These are phyloP conservation scores for Oopsacas minuta DNA, from an alignment of 37 sponge, comb jelly and placozoan species.

Conservation along the genomic window DNA sequence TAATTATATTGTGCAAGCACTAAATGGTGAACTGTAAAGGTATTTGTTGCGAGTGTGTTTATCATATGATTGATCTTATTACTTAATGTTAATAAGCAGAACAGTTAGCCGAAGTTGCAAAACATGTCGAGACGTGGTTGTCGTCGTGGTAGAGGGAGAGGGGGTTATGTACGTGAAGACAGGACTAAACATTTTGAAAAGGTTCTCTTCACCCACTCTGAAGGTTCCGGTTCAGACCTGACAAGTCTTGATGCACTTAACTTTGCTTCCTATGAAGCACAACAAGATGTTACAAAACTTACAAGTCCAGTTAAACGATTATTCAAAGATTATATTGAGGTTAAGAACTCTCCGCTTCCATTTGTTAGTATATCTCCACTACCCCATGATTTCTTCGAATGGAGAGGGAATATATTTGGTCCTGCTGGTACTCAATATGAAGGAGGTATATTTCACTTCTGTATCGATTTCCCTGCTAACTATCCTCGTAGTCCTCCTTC, in stretches of 20 bases:
- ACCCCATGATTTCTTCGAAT: conserved; percentile 32
- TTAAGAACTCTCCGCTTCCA: conserved; percentile 30
- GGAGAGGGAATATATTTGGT: conserved; percentile 44
- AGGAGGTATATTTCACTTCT: conserved; percentile 43
- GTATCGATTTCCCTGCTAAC: conserved; percentile 21
- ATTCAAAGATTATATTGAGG: conserved; percentile 37
- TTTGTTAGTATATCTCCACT: conserved; percentile 37
- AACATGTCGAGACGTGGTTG: not conserved
- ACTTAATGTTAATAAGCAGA: too few relatives aligned
- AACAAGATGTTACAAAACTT: not conserved
- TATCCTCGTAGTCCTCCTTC: conserved; percentile 33
- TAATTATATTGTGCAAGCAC: too few relatives aligned
- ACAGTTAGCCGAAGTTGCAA: too few relatives aligned
- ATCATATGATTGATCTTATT: too few relatives aligned
- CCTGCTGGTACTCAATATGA: conserved; percentile 38
- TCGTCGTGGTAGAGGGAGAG: conserved; percentile 21
- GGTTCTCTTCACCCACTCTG: not conserved
- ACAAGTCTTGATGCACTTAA: not conserved
- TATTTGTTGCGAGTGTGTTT: too few relatives aligned
- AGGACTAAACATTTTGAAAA: not conserved
- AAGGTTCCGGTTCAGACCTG: not conserved
- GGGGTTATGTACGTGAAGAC: not conserved
- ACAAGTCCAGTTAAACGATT: conserved; percentile 22
- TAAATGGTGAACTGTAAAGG: too few relatives aligned
- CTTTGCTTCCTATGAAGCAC: not conserved